Percentiles rank a stretch among this genome's conserved stretches.
Conservation (phyloP, 2,888 invertebrate species). For the Crossocerus cetratus region DNA sequence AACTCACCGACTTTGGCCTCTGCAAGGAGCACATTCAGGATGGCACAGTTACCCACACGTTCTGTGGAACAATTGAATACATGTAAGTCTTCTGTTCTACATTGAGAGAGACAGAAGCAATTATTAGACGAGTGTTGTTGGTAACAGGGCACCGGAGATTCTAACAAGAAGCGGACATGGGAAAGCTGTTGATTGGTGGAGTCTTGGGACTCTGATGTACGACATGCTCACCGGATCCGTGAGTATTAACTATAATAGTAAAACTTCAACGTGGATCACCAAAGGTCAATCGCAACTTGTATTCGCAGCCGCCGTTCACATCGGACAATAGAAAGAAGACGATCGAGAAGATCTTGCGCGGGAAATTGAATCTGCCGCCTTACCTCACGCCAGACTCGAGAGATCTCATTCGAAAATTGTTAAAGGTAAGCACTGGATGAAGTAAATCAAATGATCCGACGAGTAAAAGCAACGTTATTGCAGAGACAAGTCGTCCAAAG, state of each 20-base stretch:
- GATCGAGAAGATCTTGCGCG: slow-evolving; percentile 98
- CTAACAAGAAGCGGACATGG: slow-evolving; percentile 97
- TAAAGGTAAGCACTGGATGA: slow-evolving; percentile 81
- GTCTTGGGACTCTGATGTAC: slow-evolving; percentile 97
- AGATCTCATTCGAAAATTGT: slow-evolving; percentile 92
- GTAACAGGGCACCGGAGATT: slow-evolving; percentile 97
- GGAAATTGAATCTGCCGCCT: slow-evolving; percentile 94
- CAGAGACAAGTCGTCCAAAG: slow-evolving; percentile 87
- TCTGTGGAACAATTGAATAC: slow-evolving; percentile 99
- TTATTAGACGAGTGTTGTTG: slow-evolving; percentile 33
- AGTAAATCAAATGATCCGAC: no score
- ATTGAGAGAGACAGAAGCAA: no score
- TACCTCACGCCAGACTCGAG: slow-evolving; percentile 97
- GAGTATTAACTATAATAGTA: slow-evolving; percentile 72
- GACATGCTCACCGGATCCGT: slow-evolving; percentile 99
- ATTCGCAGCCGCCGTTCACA: slow-evolving; percentile 94
- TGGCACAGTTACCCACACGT: slow-evolving; percentile 96
- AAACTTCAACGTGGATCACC: neutral
- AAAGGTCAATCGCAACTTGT: neutral
- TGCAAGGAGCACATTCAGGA: slow-evolving; percentile 80
- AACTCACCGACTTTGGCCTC: slow-evolving; percentile 74
- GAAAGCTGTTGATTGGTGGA: slow-evolving; percentile 99
- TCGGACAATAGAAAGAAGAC: slow-evolving; percentile 98
- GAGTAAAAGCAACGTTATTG: neutral
- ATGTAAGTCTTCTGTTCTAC: slow-evolving; percentile 83